These are phyloP conservation scores for Tetramorium alpestre DNA, from an alignment of 1,140 invertebrate species.

Conservation along the genomic window DNA sequence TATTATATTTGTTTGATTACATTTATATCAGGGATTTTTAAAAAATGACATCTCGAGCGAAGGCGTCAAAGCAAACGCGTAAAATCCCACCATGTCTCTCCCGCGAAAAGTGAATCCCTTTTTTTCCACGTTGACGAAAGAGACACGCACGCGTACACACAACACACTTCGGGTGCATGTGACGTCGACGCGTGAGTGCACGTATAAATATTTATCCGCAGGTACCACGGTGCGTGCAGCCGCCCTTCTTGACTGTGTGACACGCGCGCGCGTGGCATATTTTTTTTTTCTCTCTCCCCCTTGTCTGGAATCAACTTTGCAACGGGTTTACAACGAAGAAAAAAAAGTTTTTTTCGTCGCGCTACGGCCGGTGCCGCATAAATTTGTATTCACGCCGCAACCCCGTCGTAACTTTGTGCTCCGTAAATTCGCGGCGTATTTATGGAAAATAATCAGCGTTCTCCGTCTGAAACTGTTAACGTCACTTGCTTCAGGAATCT, in stretches of 20 bases:
- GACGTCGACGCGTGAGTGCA: conserved; percentile 57
- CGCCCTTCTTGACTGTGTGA: conserved; percentile 26
- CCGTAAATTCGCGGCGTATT: conserved; percentile 39
- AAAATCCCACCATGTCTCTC: conserved; percentile 38
- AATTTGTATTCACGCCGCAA: conserved; percentile 43
- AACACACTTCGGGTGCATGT: conserved; percentile 24
- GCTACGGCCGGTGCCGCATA: conserved; percentile 3
- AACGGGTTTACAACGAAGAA: conserved; percentile 40
- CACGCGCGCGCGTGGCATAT: conserved; percentile 40
- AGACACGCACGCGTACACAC: not conserved
- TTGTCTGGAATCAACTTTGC: conserved; percentile 44
- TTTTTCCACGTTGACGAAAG: conserved; percentile 28
- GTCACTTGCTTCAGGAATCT: conserved; percentile 13
- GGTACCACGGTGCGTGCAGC: conserved; percentile 45
- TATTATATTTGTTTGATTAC: not conserved
- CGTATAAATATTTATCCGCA: conserved; percentile 69
- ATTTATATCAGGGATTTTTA: not conserved
- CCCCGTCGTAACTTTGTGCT: conserved; percentile 1
- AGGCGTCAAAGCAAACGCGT: conserved; percentile 4
- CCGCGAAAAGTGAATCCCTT: conserved; percentile 35
- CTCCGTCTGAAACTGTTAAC: conserved; percentile 35
- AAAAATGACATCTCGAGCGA: not conserved
- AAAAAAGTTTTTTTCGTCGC: conserved; percentile 44
- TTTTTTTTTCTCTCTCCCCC: not conserved
- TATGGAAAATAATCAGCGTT: conserved; percentile 41